These are phyloP conservation scores for Saccostrea cuccullata DNA, from an alignment of 1,140 invertebrate species.

Conservation along the genomic window DNA sequence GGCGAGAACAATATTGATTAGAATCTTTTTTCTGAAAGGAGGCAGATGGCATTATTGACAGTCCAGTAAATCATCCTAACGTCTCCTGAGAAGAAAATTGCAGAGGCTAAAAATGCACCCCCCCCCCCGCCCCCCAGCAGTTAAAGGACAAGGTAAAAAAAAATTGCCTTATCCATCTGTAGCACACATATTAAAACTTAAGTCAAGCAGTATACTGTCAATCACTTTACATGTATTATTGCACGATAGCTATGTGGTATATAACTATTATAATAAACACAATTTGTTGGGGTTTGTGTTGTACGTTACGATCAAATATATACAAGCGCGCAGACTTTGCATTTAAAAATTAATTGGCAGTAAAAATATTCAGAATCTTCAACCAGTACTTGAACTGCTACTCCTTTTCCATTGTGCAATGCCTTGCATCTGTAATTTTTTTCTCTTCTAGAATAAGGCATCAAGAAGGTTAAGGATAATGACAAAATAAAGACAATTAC, in stretches of 20 bases:
- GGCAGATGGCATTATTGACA: background rate
- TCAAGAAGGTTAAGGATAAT: background rate
- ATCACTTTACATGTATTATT: too few species aligned
- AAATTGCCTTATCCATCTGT: too few species aligned
- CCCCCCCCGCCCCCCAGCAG: background rate
- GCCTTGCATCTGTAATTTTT: background rate
- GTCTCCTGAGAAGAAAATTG: background rate
- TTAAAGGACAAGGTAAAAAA: background rate
- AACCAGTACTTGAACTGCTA: too few species aligned
- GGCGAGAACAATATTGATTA: background rate
- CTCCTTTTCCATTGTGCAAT: too few species aligned
- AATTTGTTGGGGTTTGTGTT: too few species aligned
- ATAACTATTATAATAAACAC: too few species aligned
- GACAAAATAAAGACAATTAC: background rate
- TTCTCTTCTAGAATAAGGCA: background rate
- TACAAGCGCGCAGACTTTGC: too few species aligned
- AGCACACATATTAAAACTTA: too few species aligned
- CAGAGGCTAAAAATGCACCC: background rate
- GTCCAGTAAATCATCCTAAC: background rate
- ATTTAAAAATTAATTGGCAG: background rate
- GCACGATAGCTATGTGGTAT: too few species aligned
- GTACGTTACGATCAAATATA: too few species aligned
- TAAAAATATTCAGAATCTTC: background rate
- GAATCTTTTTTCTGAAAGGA: conserved; percentile 5
- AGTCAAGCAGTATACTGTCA: too few species aligned